These are phyloP conservation scores for Amphimallon solstitiale DNA, from an alignment of 2,888 invertebrate species.

Conservation along the genomic window DNA sequence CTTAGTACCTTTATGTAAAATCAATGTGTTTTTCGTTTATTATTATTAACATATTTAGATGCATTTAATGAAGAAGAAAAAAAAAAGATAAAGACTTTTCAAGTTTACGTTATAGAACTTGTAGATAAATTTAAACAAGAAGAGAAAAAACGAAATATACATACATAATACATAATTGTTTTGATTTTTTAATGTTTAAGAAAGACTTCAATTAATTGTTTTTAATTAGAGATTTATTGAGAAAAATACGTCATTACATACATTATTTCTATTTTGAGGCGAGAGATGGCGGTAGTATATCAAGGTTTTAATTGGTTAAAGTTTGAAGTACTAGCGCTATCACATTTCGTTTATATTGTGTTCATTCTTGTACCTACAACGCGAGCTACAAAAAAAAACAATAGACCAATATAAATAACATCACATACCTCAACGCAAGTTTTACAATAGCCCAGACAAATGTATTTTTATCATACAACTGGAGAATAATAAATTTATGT, in stretches of 20 bases:
- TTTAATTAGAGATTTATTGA: background rate
- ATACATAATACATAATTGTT: conserved; percentile 54
- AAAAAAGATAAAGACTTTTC: conserved; percentile 39
- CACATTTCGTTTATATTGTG: conserved; percentile 33
- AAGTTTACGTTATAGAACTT: conserved; percentile 58
- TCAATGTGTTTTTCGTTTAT: conserved; percentile 58
- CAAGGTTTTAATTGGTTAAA: too few species aligned
- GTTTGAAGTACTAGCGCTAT: too few species aligned
- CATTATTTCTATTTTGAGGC: background rate
- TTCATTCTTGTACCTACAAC: conserved; percentile 39
- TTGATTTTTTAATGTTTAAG: conserved; percentile 48
- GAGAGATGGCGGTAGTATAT: too few species aligned
- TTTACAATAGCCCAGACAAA: conserved; percentile 57
- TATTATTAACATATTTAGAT: conserved; percentile 40
- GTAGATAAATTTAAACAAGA: conserved; percentile 57
- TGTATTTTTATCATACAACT: conserved; percentile 59
- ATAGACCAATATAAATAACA: conserved; percentile 51
- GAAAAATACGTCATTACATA: conserved; percentile 16
- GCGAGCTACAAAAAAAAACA: conserved; percentile 47
- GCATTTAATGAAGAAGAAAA: too few species aligned
- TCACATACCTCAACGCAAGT: conserved; percentile 57
- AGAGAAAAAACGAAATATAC: too few species aligned
- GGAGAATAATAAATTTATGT: conserved; percentile 57
- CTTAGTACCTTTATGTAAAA: conserved; percentile 58
- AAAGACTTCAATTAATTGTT: conserved; percentile 42